Conservation (phyloP, 2,797 vertebrate genomes). For the Cirrhinus molitorella region DNA sequence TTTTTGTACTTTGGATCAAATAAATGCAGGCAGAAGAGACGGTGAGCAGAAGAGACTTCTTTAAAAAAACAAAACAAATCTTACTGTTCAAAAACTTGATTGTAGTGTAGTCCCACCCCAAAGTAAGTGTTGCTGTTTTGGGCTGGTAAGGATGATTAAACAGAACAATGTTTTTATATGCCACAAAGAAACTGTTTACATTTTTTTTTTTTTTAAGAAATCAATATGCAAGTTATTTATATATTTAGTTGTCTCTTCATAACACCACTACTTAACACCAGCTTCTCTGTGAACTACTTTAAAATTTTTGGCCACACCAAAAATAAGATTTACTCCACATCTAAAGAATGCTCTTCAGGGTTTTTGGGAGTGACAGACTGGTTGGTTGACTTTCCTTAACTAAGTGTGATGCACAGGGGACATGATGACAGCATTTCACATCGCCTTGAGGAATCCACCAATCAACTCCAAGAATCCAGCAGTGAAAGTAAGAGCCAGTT, state of each 20-base stretch:
- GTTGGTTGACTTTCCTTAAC: conserved; percentile 77
- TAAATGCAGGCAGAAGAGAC: no score
- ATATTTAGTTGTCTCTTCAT: background rate
- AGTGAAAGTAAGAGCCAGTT: conserved; percentile 76
- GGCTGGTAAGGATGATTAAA: background rate
- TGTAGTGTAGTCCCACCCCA: background rate
- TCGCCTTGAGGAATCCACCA: conserved; percentile 83
- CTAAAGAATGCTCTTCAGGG: conserved; percentile 1
- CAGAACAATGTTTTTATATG: background rate
- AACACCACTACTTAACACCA: no score
- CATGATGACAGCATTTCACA: conserved; percentile 81
- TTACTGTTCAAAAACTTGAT: no score
- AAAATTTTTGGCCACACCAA: background rate
- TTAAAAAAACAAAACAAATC: no score
- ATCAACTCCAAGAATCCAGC: conserved; percentile 86
- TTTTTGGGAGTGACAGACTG: background rate
- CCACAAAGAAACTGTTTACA: background rate
- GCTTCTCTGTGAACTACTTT: background rate
- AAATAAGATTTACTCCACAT: background rate
- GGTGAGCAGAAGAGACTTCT: no score
- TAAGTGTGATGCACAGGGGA: conserved; percentile 77
- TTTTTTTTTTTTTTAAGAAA: background rate
- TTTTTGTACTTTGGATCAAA: no score
- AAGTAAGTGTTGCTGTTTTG: background rate
- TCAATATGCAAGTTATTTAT: background rate